phyloP scores from a whole-genome alignment of 2,113 vertebrate genomes.

The Odontophorus gujanensis region DNA sequence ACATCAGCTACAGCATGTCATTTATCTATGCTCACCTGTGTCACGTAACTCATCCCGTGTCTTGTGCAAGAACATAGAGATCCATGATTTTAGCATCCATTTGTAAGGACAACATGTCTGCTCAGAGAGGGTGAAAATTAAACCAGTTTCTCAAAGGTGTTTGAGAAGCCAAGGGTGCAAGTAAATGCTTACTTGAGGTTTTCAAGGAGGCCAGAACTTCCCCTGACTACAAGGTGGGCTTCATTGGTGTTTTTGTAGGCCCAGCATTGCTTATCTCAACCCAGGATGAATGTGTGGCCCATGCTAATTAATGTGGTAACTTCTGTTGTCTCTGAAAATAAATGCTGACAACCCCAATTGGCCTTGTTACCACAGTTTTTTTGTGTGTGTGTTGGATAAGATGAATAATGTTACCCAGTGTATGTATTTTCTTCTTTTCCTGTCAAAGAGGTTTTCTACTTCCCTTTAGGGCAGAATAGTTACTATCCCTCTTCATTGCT shows the following conservation, averaged over 20 bases:
- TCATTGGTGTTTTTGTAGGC: not conserved
- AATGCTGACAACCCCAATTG: not conserved
- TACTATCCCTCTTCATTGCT: not conserved
- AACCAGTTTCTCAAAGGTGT: not conserved
- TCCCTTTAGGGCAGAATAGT: not conserved
- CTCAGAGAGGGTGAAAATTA: not conserved
- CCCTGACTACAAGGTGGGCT: not conserved
- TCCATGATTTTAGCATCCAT: not conserved
- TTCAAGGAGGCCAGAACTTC: not conserved
- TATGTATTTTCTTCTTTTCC: not conserved
- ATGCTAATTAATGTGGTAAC: not conserved
- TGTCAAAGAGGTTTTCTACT: fast-evolving
- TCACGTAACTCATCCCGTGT: not conserved
- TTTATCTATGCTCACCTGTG: not conserved
- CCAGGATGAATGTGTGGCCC: not conserved
- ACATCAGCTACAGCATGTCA: not conserved
- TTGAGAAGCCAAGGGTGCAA: not conserved
- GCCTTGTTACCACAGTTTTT: not conserved
- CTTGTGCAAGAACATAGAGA: not conserved
- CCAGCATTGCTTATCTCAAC: not conserved
- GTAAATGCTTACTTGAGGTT: not conserved
- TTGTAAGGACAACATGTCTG: not conserved
- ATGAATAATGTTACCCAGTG: not conserved
- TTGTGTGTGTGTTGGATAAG: not conserved
- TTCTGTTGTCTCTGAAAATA: not conserved